Evolutionary conservation across 2,113 vertebrate genomes (phyloP), one percentile per base, ranked within the genome.

Genomic region (Malurus elegans): DNA sequence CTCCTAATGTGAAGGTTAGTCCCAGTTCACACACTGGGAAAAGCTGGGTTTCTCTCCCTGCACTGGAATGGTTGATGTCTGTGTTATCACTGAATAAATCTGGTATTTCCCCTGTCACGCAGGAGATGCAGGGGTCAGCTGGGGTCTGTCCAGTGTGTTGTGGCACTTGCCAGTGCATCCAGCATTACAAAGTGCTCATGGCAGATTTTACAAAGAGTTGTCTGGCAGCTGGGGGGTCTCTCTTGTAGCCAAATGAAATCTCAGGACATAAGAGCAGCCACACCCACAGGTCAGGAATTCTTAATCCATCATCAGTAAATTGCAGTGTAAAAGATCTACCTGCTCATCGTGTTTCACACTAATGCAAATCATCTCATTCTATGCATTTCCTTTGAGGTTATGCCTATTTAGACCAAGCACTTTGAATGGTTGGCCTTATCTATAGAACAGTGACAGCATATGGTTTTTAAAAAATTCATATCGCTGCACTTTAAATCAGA

Each of bases 401-500:
- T 66, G 36, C n/a, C 56, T 62, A 3, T 78, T 79, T 80, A 70
- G 14, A 83, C 34, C 21, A 58, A 4, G 28, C 44, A 32, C 16
- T 50, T 44, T 78, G 28, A 90, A 79, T 73, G 86, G 67, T 13
- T 73, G 34, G 64, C 56, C 56, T 73, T 73, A 56, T 62, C 34
- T 92, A 18, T 64, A 4, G 48, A 88, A 54, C 40, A 64, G 34
- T 65, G 88, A 72, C 21, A 60, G 64, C 82, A 92, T 94, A 92
- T 42, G 60, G 85, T 67, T 93, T 93, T 88, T 80, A 21, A 93
- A 91, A 95, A 66, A 72, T 83, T 95, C 28, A 29, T 70, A 47
- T 79, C 67, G 51, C 60, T 86, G 40, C 76, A 44, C 32, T 75
- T 90, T 60, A 94, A 94, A 88, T 86, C 82, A 71, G 62, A 92